Percentiles rank a stretch among this genome's conserved stretches.
These are phyloP conservation scores for Echinops telfairi DNA, from an alignment of 2,113 vertebrate genomes.

Conservation along the genomic window DNA sequence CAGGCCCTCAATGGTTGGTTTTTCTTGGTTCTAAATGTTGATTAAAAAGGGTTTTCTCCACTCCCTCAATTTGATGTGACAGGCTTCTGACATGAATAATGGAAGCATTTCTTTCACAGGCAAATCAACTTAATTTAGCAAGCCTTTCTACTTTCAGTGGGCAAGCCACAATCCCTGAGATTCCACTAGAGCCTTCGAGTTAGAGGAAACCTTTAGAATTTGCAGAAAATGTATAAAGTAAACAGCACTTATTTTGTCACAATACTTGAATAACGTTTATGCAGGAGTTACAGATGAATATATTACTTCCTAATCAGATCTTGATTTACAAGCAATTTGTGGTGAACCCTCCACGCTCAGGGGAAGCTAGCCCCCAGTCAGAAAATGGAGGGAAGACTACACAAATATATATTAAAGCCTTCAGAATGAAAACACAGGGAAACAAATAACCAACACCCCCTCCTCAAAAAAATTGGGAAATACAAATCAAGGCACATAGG, in stretches of 20 bases:
- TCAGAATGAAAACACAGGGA: slow-evolving; percentile 64
- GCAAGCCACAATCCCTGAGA: slow-evolving; percentile 96
- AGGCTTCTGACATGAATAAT: slow-evolving; percentile 99
- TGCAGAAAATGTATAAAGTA: slow-evolving; percentile 91
- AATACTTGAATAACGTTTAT: slow-evolving; percentile 91
- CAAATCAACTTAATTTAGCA: slow-evolving; percentile 99
- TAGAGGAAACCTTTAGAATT: slow-evolving; percentile 95
- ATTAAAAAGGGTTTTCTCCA: slow-evolving; percentile 98
- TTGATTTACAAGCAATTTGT: slow-evolving; percentile 88
- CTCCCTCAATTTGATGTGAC: slow-evolving; percentile 99
- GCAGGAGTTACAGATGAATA: slow-evolving; percentile 88
- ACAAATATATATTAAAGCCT: slow-evolving; percentile 70
- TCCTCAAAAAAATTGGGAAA: background rate
- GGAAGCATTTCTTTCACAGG: slow-evolving; percentile 98
- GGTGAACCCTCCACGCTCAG: slow-evolving; percentile 78
- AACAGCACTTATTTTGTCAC: slow-evolving; percentile 91
- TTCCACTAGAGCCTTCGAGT: slow-evolving; percentile 96
- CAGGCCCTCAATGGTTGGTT: slow-evolving; percentile 95
- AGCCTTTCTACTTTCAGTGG: slow-evolving; percentile 96
- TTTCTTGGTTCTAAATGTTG: slow-evolving; percentile 97
- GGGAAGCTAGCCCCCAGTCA: slow-evolving; percentile 52
- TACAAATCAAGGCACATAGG: slow-evolving; percentile 58
- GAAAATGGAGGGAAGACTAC: slow-evolving; percentile 72
- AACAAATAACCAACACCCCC: slow-evolving; percentile 15
- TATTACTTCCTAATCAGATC: slow-evolving; percentile 90